Evolutionary conservation across 2,888 invertebrate genomes (phyloP), one percentile per base, ranked within the genome.

Genomic region (Seira musarum): DNA sequence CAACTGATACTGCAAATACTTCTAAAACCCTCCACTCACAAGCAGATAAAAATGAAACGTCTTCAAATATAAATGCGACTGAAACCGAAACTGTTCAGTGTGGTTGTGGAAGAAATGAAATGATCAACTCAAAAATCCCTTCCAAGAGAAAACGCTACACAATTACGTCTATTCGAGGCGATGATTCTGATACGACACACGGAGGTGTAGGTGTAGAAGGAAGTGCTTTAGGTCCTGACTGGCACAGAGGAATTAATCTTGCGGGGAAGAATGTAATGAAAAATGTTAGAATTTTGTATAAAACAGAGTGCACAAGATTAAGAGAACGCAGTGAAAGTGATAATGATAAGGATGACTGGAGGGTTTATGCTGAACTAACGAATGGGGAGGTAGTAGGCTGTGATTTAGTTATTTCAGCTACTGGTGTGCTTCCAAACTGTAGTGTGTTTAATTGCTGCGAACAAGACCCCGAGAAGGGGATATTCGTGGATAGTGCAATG

Each of bases 211-310:
- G n/a, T n/a, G n/a, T n/a, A n/a, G n/a, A n/a, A 30, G 98, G 98
- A 13, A 95, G 97, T 82, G 98, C 99, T 2, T 90, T 99, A 73
- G 99, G 99, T 0, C 99, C 99, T 8, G 98, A 99, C 90, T 99
- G 99, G 99, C 95, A 95, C 87, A 91, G 91, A 79, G 92, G 92
- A 87, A 90, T 95, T 40, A 89, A 91, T 70, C 91, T 93, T 77
- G 90, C 89, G 87, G 93, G 93, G 8, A 83, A 87, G 13, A 88
- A 86, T 74, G 89, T 89, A 15, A 88, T 89, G 71, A 91, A 91
- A 71, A 88, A 88, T 80, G 87, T 91, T 0, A 86, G 87, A 10
- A 87, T 91, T n/a, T 90, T 91, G 84, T 90, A 90, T 74, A 87
- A 88, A 73, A 89, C 89, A 63, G 90, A 90, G 87, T 83, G 82